phyloP scores from a whole-genome alignment of 2,797 vertebrate genomes.

The Spinus pinus region DNA sequence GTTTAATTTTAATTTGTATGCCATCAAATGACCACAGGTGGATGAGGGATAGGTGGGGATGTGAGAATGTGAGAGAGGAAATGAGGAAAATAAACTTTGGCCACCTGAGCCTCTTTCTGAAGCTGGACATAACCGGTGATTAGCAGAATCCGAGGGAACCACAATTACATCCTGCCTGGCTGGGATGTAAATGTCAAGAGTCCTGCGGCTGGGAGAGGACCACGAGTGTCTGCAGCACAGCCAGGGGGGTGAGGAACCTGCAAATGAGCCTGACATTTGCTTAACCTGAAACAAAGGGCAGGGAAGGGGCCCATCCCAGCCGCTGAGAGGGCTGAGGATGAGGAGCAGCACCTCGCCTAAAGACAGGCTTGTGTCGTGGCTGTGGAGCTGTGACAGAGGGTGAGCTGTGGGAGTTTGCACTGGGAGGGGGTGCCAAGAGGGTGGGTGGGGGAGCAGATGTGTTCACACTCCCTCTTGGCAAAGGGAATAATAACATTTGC shows the following conservation, averaged over 20 bases:
- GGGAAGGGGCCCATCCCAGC: background rate
- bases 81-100: background rate
- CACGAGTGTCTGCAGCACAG: background rate
- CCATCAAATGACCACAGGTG: background rate
- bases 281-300: conserved; percentile 63
- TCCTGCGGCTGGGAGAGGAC: conserved; percentile 21
- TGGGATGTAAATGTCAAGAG: conserved; percentile 63
- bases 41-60: background rate
- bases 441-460: conserved; percentile 64
- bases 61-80: background rate
- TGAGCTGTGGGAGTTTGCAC: conserved; percentile 1
- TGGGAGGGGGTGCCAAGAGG: conserved; percentile 28
- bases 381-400: conserved; percentile 4
- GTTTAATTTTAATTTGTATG: background rate
- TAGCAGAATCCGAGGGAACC: background rate
- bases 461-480: conserved; percentile 56
- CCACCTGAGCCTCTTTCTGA: background rate
- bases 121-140: conserved; percentile 12
- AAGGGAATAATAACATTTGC: conserved; percentile 48
- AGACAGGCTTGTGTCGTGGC: background rate
- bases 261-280: conserved; percentile 70
- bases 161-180: background rate
- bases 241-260: conserved; percentile 3
- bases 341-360: background rate
- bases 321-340: background rate